A percentile compares a stretch with the other conserved stretches of the same genome.
Conservation (phyloP, 2,797 vertebrate genomes). For the Pantherophis vulpinus region DNA sequence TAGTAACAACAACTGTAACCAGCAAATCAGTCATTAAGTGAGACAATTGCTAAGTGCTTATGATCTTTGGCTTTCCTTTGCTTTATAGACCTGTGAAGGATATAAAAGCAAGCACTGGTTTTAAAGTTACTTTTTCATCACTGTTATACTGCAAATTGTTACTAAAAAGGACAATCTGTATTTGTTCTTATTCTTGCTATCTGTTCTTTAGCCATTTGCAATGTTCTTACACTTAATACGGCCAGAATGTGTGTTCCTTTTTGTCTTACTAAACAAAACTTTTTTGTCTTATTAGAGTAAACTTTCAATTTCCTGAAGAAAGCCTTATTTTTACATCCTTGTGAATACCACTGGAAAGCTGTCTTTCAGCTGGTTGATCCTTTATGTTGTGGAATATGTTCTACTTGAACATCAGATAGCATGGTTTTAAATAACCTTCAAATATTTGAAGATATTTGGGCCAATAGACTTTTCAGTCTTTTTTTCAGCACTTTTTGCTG, state of each 20-base stretch:
- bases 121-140: background rate
- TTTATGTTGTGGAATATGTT: background rate
- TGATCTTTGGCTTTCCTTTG: background rate
- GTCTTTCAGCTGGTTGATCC: background rate
- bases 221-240: background rate
- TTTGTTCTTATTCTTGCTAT: background rate
- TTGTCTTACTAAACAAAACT: background rate
- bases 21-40: background rate
- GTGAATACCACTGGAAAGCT: background rate
- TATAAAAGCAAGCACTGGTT: background rate
- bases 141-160: background rate
- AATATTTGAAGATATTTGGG: background rate
- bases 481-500: background rate
- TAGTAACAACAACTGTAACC: background rate
- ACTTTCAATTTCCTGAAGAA: background rate
- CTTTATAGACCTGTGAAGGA: background rate
- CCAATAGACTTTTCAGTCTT: background rate
- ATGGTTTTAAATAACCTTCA: background rate
- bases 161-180: background rate
- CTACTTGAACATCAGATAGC: background rate
- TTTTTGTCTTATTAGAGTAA: background rate
- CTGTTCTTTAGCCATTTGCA: background rate
- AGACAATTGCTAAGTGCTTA: background rate
- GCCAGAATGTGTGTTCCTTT: background rate
- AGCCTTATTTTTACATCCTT: background rate